Evolutionary conservation across 2,797 vertebrate genomes (phyloP).

Genomic region (Sebastes matsubarae): DNA sequence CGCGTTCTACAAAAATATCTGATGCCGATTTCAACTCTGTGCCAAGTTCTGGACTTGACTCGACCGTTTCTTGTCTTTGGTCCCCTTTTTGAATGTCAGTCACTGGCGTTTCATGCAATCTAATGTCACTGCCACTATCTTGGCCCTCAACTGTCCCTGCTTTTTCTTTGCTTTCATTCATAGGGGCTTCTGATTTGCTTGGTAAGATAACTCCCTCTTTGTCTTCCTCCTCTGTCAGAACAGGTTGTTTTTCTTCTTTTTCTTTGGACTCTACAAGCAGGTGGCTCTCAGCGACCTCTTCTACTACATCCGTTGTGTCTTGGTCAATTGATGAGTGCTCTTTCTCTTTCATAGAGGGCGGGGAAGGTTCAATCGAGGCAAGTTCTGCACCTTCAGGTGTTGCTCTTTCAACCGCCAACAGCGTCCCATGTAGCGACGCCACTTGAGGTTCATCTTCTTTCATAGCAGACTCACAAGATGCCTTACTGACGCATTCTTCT

Average conservation of each 20-base stretch:
- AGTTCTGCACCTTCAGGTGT: slow-evolving; percentile 40
- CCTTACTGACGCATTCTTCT: slow-evolving; percentile 53
- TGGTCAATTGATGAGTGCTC: not conserved
- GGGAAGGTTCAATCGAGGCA: not conserved
- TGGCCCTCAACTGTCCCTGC: not conserved
- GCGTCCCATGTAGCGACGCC: not conserved
- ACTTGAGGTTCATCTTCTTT: slow-evolving; percentile 46
- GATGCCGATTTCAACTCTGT: slow-evolving; percentile 13
- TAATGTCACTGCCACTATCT: not conserved
- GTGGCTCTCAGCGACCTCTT: slow-evolving; percentile 3
- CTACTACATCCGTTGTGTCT: not conserved
- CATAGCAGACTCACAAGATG: slow-evolving; percentile 24
- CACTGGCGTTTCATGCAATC: slow-evolving; percentile 2
- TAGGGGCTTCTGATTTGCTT: slow-evolving; percentile 6
- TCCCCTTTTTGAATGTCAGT: slow-evolving; percentile 9
- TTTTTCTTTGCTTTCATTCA: slow-evolving; percentile 23
- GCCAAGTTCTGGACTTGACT: slow-evolving; percentile 14
- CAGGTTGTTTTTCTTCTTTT: slow-evolving; percentile 25
- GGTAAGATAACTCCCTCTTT: not conserved
- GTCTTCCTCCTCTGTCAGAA: slow-evolving; percentile 15
- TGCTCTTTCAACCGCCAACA: slow-evolving; percentile 22
- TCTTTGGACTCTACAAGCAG: not conserved
- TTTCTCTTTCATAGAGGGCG: slow-evolving; percentile 17
- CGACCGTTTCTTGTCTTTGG: slow-evolving; percentile 14
- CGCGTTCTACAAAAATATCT: not conserved